Conservation (phyloP, 2,888 invertebrate species). For the Schizaphis graminum region DNA sequence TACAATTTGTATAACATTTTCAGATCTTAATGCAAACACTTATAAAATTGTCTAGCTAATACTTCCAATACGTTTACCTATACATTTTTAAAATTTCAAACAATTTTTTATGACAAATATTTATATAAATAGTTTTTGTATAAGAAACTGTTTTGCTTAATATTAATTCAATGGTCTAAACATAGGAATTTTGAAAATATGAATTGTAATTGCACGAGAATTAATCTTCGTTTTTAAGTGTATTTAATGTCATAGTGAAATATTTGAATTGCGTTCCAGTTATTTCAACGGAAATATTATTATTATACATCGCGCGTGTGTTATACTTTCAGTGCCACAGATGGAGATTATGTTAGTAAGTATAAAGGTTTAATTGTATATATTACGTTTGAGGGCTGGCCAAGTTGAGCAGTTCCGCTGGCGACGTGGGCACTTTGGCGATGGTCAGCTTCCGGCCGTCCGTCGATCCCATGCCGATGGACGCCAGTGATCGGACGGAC, state of each 20-base stretch:
- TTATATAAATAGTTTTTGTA: too few relatives aligned
- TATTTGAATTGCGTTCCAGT: background rate
- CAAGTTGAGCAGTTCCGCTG: conserved; percentile 87
- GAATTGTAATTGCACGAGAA: background rate
- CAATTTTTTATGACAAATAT: too few relatives aligned
- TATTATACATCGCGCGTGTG: background rate
- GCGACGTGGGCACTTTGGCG: conserved; percentile 85
- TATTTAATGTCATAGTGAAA: background rate
- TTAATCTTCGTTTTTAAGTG: background rate
- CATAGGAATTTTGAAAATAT: background rate
- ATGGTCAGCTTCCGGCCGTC: conserved; percentile 90
- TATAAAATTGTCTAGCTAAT: too few relatives aligned
- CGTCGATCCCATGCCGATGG: conserved; percentile 90
- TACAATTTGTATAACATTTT: background rate
- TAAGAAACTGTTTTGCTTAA: too few relatives aligned
- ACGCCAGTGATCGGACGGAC: conserved; percentile 84
- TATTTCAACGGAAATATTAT: background rate
- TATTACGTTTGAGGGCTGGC: conserved; percentile 85
- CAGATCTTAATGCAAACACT: background rate
- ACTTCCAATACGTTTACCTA: too few relatives aligned
- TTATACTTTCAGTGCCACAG: background rate
- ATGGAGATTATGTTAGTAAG: background rate
- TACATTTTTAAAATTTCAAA: too few relatives aligned
- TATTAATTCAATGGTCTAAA: too few relatives aligned
- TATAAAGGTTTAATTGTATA: background rate